These are phyloP conservation scores for Artibeus lituratus DNA, from an alignment of 2,797 vertebrate genomes.

Conservation along the genomic window DNA sequence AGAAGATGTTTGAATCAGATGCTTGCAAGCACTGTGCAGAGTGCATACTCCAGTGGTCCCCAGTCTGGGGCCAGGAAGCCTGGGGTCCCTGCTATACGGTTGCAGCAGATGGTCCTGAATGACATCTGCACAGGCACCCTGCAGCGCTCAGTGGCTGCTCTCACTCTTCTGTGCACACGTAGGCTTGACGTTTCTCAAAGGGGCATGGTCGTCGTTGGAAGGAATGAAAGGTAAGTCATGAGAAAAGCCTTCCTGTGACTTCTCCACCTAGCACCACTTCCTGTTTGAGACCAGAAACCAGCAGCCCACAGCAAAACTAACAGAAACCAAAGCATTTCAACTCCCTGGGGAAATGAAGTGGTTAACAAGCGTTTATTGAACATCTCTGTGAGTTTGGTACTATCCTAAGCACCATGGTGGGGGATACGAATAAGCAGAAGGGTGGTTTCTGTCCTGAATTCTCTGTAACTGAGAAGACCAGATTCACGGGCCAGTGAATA, in stretches of 20 bases:
- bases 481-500: not conserved
- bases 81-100: not conserved
- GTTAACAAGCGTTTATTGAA: not conserved
- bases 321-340: not conserved
- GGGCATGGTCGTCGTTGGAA: not conserved
- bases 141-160: not conserved
- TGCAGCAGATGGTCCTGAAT: not conserved
- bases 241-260: not conserved
- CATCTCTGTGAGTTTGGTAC: not conserved
- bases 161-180: not conserved
- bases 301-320: not conserved
- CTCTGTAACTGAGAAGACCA: not conserved
- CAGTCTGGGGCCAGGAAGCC: not conserved
- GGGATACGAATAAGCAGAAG: not conserved
- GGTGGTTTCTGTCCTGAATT: not conserved
- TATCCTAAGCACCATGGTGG: not conserved
- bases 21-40: not conserved
- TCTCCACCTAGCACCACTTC: not conserved
- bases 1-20: not conserved
- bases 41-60: not conserved
- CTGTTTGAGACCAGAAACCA: not conserved
- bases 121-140: not conserved
- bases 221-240: not conserved
- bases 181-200: not conserved
- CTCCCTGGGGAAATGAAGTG: not conserved